phyloP scores from a whole-genome alignment of 2,888 invertebrate genomes.

The Leucozona laternaria region DNA sequence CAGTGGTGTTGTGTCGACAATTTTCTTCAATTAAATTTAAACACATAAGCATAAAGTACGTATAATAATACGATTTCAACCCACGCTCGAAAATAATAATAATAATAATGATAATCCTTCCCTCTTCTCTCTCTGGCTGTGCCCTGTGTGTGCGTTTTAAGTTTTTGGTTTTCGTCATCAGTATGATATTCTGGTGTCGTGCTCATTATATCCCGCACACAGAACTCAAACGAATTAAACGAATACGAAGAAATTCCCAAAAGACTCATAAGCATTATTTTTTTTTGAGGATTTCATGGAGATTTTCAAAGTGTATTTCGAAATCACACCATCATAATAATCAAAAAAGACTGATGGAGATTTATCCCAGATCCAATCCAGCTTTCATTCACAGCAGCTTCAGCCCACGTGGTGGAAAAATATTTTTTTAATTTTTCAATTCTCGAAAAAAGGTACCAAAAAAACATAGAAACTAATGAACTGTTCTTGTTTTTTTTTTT shows the following conservation, averaged over 20 bases:
- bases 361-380: conserved; percentile 30
- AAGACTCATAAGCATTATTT: conserved; percentile 59
- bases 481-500: conserved; percentile 45
- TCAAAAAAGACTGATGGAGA: conserved; percentile 43
- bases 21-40: conserved; percentile 73
- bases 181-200: conserved; percentile 12
- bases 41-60: conserved; percentile 69
- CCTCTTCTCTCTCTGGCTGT: background rate
- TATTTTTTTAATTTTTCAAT: conserved; percentile 67
- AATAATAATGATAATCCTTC: conserved; percentile 62
- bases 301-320: conserved; percentile 63
- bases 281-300: conserved; percentile 46
- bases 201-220: conserved; percentile 12
- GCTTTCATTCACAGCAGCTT: conserved; percentile 6
- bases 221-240: conserved; percentile 9
- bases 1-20: conserved; percentile 63
- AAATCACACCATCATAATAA: conserved; percentile 68
- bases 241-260: conserved; percentile 51
- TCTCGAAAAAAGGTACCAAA: conserved; percentile 56
- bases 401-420: conserved; percentile 63
- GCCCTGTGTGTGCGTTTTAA: background rate
- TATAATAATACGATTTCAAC: conserved; percentile 65
- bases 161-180: conserved; percentile 9
- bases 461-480: conserved; percentile 71
- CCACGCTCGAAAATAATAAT: conserved; percentile 62